Base-by-base conservation (phyloP, 2,113 vertebrate genomes). In the Mustela lutreola region DNA sequence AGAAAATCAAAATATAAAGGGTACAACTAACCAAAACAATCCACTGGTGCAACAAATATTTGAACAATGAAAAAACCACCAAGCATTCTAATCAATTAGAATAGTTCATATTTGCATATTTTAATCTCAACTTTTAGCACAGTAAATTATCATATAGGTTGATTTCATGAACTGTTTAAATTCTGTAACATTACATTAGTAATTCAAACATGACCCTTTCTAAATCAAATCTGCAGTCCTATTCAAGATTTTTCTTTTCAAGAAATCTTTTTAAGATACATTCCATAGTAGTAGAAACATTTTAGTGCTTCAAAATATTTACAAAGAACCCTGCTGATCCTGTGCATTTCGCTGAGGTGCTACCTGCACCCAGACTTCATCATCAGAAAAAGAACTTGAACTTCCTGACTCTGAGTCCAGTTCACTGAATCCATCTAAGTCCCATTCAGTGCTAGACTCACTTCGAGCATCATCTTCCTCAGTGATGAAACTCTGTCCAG, bases 361-460 rank as follows among this genome's bases (percentile, higher is more conserved):
- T 63, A 98, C 97, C n/a, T 98, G 97, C 31, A 98, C 98, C 98
- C 98, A 98, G 85, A 98, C 97, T 97, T 99, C 99, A 93, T 99
- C 98, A 91, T 98, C 99, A 53, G 99, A 99, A 98, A 99, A 99
- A 1, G 99, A 99, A 98, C 99, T 99, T 11, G 99, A 99, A 97
- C 99, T 99, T 96, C 99, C 99, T 1, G 99, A 99, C 94, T 99
- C 99, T 0, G 99, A 99, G 97, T 99, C 99, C 21, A 99, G 98
- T 18, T 99, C 99, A 39, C 99, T 99, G 97, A 99, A 91, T 33
- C 99, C 99, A 33, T 99, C 99, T 82, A 99, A 98, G 98, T 99
- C 99, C 99, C 99, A 99, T 97, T 99, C 99, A 22, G 99, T 99
- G 53, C 99, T 99, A 88, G 99, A 99, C 76, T 99, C 99, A 19